These are phyloP conservation scores for Drosophila guanche DNA, from an alignment of 1,140 invertebrate genomes.

Conservation along the genomic window DNA sequence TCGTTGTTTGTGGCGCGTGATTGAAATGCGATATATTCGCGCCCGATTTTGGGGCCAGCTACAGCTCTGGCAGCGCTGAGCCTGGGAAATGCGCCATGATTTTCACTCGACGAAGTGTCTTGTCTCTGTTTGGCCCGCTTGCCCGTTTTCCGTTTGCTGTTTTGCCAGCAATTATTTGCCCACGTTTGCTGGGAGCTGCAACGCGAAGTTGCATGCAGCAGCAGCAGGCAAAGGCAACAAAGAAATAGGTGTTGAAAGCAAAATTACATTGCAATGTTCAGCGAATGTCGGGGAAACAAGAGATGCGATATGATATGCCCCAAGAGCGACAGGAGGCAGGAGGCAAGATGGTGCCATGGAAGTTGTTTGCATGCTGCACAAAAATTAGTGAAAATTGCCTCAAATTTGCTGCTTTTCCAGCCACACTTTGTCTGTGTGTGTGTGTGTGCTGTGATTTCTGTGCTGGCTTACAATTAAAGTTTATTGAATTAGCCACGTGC, in stretches of 20 bases:
- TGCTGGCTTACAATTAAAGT: constrained; percentile 71
- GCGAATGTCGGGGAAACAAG: constrained; percentile 64
- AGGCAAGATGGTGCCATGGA: not conserved
- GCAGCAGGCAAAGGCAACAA: constrained; percentile 8
- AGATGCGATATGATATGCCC: constrained; percentile 74
- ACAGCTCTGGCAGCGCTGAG: constrained; percentile 43
- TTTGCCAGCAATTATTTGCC: constrained; percentile 74
- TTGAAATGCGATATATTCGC: constrained; percentile 82
- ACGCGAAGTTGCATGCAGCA: constrained; percentile 52
- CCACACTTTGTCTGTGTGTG: constrained; percentile 19
- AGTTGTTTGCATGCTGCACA: constrained; percentile 71
- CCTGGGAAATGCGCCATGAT: constrained; percentile 71
- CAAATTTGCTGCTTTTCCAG: constrained; percentile 53
- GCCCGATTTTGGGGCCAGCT: constrained; percentile 73
- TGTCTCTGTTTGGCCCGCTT: constrained; percentile 27
- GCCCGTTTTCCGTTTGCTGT: constrained; percentile 28
- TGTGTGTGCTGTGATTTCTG: constrained; percentile 44
- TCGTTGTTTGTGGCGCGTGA: constrained; percentile 67
- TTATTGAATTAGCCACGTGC: constrained; percentile 80
- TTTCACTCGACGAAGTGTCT: constrained; percentile 39
- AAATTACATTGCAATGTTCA: constrained; percentile 78
- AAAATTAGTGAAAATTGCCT: constrained; percentile 74
- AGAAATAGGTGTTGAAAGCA: constrained; percentile 80
- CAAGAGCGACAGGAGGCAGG: not conserved
- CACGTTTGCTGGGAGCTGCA: constrained; percentile 58